These are phyloP conservation scores for Tyrannus savana DNA, from an alignment of 2,113 vertebrate genomes.

Conservation along the genomic window DNA sequence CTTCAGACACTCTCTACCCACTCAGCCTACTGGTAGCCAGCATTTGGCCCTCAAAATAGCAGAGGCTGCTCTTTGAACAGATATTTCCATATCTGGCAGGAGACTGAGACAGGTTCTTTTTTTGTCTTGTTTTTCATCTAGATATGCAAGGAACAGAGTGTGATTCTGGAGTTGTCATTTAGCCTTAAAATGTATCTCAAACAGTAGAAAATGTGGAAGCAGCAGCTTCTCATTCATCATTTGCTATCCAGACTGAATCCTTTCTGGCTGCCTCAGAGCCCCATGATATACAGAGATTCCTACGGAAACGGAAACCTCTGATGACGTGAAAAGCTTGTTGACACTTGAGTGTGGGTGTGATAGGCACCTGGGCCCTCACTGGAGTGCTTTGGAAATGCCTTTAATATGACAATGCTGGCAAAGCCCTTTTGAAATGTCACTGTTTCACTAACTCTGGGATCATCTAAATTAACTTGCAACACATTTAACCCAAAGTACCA, in stretches of 20 bases:
- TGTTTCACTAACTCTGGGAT: neutral
- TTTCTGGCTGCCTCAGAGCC: neutral
- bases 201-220: slow-evolving; percentile 3
- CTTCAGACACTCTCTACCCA: neutral
- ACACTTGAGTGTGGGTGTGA: neutral
- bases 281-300: neutral
- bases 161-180: slow-evolving; percentile 15
- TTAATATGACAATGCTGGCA: neutral
- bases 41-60: neutral
- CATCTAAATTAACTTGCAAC: neutral
- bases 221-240: slow-evolving; percentile 34
- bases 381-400: neutral
- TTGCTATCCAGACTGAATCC: neutral
- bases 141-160: neutral
- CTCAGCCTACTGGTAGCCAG: neutral
- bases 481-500: neutral
- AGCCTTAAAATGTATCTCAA: neutral
- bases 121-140: neutral
- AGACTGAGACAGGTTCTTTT: neutral
- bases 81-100: neutral
- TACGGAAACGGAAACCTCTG: slow-evolving; percentile 5
- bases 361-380: neutral
- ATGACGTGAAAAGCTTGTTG: neutral
- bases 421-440: neutral
- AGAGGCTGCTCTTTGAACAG: neutral